A percentile compares a stretch with the other conserved stretches of the same genome.
phyloP scores from a whole-genome alignment of 1,140 invertebrate species.

The Saccostrea echinata region DNA sequence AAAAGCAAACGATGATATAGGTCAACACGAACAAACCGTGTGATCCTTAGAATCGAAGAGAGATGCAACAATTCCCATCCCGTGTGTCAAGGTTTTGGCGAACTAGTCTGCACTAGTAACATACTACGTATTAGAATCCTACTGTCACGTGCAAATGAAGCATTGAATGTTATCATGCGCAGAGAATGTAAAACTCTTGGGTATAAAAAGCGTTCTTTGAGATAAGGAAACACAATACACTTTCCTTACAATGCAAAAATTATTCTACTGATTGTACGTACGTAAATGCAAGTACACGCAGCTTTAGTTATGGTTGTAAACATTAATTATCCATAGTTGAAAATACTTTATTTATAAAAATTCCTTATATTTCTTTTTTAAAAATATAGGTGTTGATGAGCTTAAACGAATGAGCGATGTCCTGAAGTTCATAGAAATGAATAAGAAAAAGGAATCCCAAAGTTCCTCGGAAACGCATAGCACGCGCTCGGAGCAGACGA shows the following conservation, averaged over 20 bases:
- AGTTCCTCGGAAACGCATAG: neutral
- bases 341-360: too few relatives aligned
- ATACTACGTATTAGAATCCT: neutral
- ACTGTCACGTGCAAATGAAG: neutral
- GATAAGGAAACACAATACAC: too few relatives aligned
- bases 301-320: too few relatives aligned
- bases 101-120: neutral
- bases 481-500: conserved; percentile 1
- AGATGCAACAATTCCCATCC: neutral
- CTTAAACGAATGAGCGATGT: conserved; percentile 5
- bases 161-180: neutral
- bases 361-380: neutral
- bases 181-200: neutral
- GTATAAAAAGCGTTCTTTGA: too few relatives aligned
- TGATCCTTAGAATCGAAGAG: neutral
- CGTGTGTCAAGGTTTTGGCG: neutral
- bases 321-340: too few relatives aligned
- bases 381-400: neutral
- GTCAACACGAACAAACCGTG: neutral
- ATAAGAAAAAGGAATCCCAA: neutral
- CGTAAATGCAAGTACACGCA: too few relatives aligned
- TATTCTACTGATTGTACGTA: too few relatives aligned
- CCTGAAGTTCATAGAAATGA: conserved; percentile 11
- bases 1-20: neutral
- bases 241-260: neutral